phyloP scores from a whole-genome alignment of 2,113 vertebrate genomes.

The Carassius gibelio region DNA sequence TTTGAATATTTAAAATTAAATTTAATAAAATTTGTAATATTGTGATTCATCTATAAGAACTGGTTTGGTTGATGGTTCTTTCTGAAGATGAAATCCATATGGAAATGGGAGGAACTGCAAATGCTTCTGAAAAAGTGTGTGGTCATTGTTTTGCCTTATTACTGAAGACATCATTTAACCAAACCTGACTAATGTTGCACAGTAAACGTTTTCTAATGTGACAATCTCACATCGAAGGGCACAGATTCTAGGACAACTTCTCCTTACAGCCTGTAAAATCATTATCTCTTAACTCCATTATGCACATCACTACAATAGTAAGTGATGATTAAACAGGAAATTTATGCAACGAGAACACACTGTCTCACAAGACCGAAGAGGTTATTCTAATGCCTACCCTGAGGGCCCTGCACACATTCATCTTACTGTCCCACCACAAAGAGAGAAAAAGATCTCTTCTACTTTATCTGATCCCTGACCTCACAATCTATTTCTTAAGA shows the following conservation, averaged over 20 bases:
- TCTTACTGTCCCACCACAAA: conserved; percentile 40
- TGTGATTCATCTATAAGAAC: neutral
- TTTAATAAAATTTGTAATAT: neutral
- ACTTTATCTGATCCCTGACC: conserved; percentile 12
- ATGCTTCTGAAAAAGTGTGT: neutral
- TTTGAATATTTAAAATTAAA: neutral
- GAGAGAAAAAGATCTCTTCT: neutral
- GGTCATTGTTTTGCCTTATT: neutral
- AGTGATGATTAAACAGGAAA: conserved; percentile 28
- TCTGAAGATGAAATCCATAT: neutral
- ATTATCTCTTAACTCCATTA: conserved; percentile 26
- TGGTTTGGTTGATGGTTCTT: neutral
- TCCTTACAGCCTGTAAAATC: neutral
- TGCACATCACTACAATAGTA: conserved; percentile 23
- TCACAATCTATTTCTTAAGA: neutral
- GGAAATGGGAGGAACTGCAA: neutral
- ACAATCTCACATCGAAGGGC: neutral
- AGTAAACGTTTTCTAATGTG: neutral
- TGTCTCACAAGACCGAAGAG: conserved; percentile 9
- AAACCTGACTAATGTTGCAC: neutral
- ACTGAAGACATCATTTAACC: neutral
- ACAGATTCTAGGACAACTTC: conserved; percentile 5
- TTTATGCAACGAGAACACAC: conserved; percentile 25
- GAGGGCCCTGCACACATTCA: conserved; percentile 16
- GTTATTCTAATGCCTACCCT: conserved; percentile 23